Evolutionary conservation across 2,888 invertebrate species (phyloP).

Genomic region (Blomia tropicalis): DNA sequence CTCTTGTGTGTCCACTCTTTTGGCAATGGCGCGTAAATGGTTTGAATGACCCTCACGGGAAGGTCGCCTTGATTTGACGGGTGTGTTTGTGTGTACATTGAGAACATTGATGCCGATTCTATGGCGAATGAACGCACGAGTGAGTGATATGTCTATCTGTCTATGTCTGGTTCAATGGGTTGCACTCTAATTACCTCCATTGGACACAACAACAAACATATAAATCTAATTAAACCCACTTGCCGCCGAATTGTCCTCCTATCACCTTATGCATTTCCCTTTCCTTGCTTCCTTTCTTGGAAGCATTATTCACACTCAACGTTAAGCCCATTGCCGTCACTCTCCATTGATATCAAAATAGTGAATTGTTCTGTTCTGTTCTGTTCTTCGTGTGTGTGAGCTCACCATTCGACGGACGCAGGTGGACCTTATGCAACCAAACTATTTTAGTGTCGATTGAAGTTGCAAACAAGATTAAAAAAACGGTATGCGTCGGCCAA

Average conservation of each 20-base stretch:
- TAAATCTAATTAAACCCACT: constrained; percentile 13
- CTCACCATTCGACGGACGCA: neutral
- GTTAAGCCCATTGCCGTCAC: neutral
- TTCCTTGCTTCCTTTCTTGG: neutral
- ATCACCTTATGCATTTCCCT: constrained; percentile 7
- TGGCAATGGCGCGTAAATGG: neutral
- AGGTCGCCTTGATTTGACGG: too few species aligned
- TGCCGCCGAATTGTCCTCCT: neutral
- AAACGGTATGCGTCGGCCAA: too few species aligned
- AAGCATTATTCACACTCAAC: neutral
- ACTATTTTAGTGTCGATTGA: too few species aligned
- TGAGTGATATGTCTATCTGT: too few species aligned
- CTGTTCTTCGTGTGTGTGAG: neutral
- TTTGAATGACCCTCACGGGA: constrained; percentile 5
- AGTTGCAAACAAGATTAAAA: too few species aligned
- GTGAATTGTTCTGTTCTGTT: neutral
- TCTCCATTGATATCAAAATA: neutral
- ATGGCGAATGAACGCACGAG: too few species aligned
- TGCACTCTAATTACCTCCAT: constrained; percentile 5
- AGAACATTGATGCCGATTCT: neutral
- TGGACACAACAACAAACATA: neutral
- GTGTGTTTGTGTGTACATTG: neutral
- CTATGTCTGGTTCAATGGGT: neutral
- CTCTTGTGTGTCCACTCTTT: constrained; percentile 11
- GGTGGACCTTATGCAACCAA: too few species aligned